Evolutionary conservation across 2,888 invertebrate species (phyloP).

Genomic region (Uloborus plumipes): DNA sequence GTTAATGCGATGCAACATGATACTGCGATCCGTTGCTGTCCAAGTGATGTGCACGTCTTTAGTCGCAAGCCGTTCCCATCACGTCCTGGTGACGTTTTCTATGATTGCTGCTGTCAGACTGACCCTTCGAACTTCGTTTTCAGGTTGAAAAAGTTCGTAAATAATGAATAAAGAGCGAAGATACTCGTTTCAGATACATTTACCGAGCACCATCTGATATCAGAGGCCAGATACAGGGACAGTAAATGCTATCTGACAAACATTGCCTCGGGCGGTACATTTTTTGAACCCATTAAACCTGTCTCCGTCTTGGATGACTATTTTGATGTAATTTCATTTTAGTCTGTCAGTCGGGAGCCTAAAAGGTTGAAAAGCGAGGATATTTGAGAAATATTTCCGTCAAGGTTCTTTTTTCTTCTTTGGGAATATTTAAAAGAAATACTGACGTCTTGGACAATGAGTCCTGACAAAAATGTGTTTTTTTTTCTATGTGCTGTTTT

Average conservation of each 20-base stretch:
- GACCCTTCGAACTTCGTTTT: conserved; percentile 39
- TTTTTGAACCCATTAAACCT: conserved; percentile 47
- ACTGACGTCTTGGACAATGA: no score
- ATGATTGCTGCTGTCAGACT: conserved; percentile 30
- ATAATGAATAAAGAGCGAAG: conserved; percentile 43
- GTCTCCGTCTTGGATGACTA: conserved; percentile 44
- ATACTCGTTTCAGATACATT: conserved; percentile 20
- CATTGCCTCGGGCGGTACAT: conserved; percentile 22
- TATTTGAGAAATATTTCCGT: no score
- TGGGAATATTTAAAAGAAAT: no score
- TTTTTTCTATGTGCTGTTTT: no score
- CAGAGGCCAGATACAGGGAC: conserved; percentile 41
- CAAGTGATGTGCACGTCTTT: conserved; percentile 12
- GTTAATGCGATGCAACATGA: conserved; percentile 39
- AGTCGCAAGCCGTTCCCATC: conserved; percentile 9
- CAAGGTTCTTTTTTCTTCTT: no score
- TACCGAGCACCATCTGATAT: conserved; percentile 49
- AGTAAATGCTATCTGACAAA: conserved; percentile 53
- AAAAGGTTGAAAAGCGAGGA: no score
- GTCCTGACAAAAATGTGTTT: no score
- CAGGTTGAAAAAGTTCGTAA: conserved; percentile 34
- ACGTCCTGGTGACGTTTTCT: conserved; percentile 19
- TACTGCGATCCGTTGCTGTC: conserved; percentile 14
- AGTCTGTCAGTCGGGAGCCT: not conserved
- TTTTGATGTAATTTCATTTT: conserved; percentile 39